Conservation (phyloP, 1,140 invertebrate genomes). For the Rhopalosiphum padi region DNA sequence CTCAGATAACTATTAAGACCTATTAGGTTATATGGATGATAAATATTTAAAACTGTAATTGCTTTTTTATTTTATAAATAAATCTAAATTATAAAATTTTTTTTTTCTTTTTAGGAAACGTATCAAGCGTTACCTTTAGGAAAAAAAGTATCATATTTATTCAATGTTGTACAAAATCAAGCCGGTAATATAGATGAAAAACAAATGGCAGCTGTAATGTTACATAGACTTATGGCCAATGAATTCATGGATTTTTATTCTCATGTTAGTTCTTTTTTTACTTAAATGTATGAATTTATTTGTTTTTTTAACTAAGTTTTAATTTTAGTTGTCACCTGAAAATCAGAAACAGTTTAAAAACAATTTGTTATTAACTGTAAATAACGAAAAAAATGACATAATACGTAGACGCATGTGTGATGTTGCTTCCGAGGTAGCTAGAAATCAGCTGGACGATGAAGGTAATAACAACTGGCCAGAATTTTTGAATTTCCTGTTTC, state of each 20-base stretch:
- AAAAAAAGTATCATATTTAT: conserved; percentile 66
- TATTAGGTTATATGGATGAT: too few relatives aligned
- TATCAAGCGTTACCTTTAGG: conserved; percentile 66
- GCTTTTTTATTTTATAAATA: conserved; percentile 58
- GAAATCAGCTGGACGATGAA: conserved; percentile 95
- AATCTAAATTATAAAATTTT: neutral
- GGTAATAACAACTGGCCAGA: conserved; percentile 97
- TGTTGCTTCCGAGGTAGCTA: conserved; percentile 89
- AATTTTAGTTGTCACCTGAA: conserved; percentile 76
- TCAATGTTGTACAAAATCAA: conserved; percentile 65
- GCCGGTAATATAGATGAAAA: conserved; percentile 75
- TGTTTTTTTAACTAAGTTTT: conserved; percentile 57
- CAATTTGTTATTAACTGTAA: conserved; percentile 83
- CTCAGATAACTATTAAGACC: neutral
- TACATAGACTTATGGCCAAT: conserved; percentile 86
- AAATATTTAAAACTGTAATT: too few relatives aligned
- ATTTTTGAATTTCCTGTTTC: conserved; percentile 95
- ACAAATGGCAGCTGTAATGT: conserved; percentile 86
- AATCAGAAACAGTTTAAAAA: conserved; percentile 83
- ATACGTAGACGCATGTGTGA: conserved; percentile 93
- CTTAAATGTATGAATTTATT: conserved; percentile 29
- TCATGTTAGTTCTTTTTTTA: conserved; percentile 66
- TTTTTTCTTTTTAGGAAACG: conserved; percentile 64
- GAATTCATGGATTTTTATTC: conserved; percentile 91
- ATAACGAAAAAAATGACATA: conserved; percentile 78